Conservation (phyloP, 2,113 vertebrate species). For the Sapajus apella region DNA sequence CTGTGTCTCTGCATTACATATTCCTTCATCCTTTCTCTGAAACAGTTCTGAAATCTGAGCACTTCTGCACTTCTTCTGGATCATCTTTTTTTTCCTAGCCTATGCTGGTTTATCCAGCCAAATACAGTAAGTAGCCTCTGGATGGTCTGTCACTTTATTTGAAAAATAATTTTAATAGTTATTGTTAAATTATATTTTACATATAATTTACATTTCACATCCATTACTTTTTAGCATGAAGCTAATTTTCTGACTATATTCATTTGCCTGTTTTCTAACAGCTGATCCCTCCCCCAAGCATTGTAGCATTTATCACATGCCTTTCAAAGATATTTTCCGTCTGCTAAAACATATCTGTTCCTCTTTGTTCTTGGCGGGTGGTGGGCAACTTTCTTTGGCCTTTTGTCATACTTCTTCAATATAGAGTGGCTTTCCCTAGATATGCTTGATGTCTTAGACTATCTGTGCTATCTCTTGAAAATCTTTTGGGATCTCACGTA, state of each 20-base stretch:
- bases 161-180: too few species aligned
- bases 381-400: too few species aligned
- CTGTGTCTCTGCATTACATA: too few species aligned
- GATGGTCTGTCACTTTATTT: background rate
- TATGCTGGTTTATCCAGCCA: background rate
- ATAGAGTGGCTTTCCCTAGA: too few species aligned
- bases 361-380: background rate
- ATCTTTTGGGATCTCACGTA: too few species aligned
- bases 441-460: too few species aligned
- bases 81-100: background rate
- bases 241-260: constrained; percentile 35
- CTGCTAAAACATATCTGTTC: background rate
- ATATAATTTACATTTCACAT: background rate
- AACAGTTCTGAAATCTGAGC: background rate
- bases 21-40: background rate
- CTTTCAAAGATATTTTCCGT: constrained; percentile 44
- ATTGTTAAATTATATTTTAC: too few species aligned
- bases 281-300: background rate
- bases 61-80: background rate
- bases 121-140: background rate
- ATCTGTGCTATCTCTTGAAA: too few species aligned
- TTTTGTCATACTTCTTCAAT: too few species aligned
- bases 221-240: background rate
- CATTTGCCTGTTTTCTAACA: constrained; percentile 7
- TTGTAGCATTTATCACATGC: constrained; percentile 50